phyloP scores from a whole-genome alignment of 2,113 vertebrate genomes.

The Podarcis cretensis region DNA sequence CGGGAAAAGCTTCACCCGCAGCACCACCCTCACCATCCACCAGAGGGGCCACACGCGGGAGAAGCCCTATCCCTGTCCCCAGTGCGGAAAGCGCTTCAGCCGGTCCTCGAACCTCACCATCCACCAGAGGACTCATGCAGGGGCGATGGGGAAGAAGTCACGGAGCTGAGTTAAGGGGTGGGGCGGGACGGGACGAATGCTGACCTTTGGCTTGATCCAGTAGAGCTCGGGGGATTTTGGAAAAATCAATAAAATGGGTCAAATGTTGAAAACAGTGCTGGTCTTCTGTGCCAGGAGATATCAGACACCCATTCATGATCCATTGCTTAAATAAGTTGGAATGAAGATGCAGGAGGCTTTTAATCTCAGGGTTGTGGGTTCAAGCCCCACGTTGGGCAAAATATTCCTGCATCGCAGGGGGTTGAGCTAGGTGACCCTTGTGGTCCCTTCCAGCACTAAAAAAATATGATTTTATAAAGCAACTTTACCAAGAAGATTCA shows the following conservation, averaged over 20 bases:
- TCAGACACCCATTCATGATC: not conserved
- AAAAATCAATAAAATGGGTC: too few relatives aligned
- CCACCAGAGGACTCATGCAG: conserved; percentile 71
- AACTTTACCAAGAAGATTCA: not conserved
- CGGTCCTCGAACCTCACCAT: conserved; percentile 69
- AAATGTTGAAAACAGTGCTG: too few relatives aligned
- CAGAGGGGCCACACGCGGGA: conserved; percentile 73
- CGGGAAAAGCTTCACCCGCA: conserved; percentile 69
- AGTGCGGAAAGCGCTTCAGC: conserved; percentile 70
- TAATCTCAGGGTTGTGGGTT: too few relatives aligned
- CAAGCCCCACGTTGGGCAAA: too few relatives aligned
- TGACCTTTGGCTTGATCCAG: too few relatives aligned
- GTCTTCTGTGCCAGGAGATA: too few relatives aligned
- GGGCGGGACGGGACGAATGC: too few relatives aligned
- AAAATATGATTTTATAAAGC: too few relatives aligned
- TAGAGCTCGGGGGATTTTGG: too few relatives aligned
- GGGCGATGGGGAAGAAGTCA: conserved; percentile 38
- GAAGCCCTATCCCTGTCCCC: conserved; percentile 65
- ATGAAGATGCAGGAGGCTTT: not conserved
- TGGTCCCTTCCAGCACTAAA: too few relatives aligned
- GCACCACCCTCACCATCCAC: conserved; percentile 70
- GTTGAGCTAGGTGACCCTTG: too few relatives aligned
- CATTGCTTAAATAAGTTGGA: not conserved
- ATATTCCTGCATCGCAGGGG: too few relatives aligned
- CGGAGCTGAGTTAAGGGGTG: conserved; percentile 27